These are phyloP conservation scores for Abrostola tripartita DNA, from an alignment of 2,888 invertebrate species.

Conservation along the genomic window DNA sequence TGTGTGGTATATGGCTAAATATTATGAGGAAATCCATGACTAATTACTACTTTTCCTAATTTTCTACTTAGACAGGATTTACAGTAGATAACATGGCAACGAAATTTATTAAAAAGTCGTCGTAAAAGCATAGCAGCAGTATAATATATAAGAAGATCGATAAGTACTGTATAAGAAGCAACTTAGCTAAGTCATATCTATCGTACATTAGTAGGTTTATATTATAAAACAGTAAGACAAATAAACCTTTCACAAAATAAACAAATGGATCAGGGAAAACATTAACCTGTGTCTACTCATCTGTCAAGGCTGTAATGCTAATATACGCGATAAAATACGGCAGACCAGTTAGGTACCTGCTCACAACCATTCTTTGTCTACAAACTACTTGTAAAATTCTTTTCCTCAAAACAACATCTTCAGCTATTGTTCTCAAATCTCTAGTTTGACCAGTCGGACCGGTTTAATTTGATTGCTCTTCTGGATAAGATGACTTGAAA, in stretches of 20 bases:
- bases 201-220: no score
- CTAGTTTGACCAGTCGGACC: constrained; percentile 12
- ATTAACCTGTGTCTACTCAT: constrained; percentile 1
- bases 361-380: constrained; percentile 8
- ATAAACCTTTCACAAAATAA: background rate
- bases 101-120: no score
- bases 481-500: constrained; percentile 7
- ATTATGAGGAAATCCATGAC: no score
- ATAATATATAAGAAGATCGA: no score
- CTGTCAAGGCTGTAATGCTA: constrained; percentile 27
- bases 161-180: no score
- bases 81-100: no score
- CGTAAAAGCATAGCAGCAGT: no score
- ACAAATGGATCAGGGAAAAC: constrained; percentile 11
- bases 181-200: no score
- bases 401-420: constrained; percentile 27
- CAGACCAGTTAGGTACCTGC: constrained; percentile 18
- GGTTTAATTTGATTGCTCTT: constrained; percentile 6
- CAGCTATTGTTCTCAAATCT: constrained; percentile 14
- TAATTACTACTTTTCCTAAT: no score
- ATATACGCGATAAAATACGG: background rate
- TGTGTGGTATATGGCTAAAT: no score
- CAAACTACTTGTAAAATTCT: background rate
- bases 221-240: no score
- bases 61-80: no score